Percentiles rank a stretch among this genome's conserved stretches.
Evolutionary conservation across 2,888 invertebrate species (phyloP).

Genomic region (Drosophila prolongata): DNA sequence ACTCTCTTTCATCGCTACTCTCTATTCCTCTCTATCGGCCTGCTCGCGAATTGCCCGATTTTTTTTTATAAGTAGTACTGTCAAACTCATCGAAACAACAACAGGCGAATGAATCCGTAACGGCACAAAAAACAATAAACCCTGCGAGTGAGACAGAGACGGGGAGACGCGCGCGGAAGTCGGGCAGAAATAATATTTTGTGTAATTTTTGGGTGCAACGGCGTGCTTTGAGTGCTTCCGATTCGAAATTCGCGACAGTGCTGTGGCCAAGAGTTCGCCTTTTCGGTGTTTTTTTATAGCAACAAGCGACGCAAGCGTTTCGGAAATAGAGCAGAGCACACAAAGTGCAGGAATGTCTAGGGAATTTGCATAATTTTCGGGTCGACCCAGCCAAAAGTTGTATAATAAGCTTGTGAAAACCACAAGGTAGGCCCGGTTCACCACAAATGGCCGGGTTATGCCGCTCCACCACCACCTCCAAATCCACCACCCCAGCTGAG

Average conservation of each 20-base stretch:
- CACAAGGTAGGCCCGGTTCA: conserved; percentile 1
- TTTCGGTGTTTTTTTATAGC: conserved; percentile 23
- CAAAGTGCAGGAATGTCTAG: conserved; percentile 28
- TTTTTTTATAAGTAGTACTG: conserved; percentile 1
- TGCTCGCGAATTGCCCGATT: neutral
- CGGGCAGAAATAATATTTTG: conserved; percentile 15
- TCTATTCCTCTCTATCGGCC: neutral
- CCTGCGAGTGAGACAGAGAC: neutral
- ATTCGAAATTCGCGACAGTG: conserved; percentile 5
- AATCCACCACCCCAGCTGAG: conserved; percentile 22
- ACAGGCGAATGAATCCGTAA: conserved; percentile 1
- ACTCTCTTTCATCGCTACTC: neutral
- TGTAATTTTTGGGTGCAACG: conserved; percentile 21
- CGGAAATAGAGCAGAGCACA: conserved; percentile 14
- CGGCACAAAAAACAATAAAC: conserved; percentile 5
- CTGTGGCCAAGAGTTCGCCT: neutral
- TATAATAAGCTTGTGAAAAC: conserved; percentile 6
- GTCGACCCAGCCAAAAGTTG: conserved; percentile 22
- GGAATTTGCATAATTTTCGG: conserved; percentile 42
- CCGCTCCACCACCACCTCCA: conserved; percentile 6
- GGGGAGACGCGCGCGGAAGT: conserved; percentile 7
- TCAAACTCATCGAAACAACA: conserved; percentile 11
- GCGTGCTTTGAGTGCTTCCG: conserved; percentile 25
- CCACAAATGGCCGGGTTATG: conserved; percentile 41
- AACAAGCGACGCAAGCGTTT: conserved; percentile 8